phyloP scores from a whole-genome alignment of 2,797 vertebrate genomes.

The Semaprochilodus insignis region DNA sequence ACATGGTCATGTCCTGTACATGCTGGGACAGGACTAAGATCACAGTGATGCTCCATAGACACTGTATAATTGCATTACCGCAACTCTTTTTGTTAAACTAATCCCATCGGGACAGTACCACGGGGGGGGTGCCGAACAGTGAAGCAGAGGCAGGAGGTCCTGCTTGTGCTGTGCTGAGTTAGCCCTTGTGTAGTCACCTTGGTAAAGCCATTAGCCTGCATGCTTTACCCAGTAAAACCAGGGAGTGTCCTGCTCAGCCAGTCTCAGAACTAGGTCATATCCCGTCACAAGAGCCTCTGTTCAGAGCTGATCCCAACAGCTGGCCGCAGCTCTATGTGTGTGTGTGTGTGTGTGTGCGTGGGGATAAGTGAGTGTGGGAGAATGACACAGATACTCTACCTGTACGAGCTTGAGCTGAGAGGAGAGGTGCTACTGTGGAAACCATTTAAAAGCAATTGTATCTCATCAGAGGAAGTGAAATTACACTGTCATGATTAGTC shows the following conservation, averaged over 20 bases:
- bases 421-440: neutral
- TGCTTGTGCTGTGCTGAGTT: neutral
- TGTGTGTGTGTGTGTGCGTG: conserved; percentile 8
- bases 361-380: conserved; percentile 3
- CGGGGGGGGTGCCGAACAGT: neutral
- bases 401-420: neutral
- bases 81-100: neutral
- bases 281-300: conserved; percentile 10
- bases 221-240: conserved; percentile 18
- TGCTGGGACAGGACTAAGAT: neutral
- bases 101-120: neutral
- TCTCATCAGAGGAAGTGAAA: conserved; percentile 7
- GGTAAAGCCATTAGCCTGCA: neutral
- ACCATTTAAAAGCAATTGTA: neutral
- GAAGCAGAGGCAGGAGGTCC: neutral
- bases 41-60: neutral
- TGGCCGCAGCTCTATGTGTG: neutral
- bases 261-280: conserved; percentile 22
- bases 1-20: neutral
- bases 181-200: conserved; percentile 2
- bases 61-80: neutral
- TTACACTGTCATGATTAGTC: neutral
- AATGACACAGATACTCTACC: conserved; percentile 23
- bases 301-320: conserved; percentile 4
- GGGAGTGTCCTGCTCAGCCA: conserved; percentile 15